A percentile compares a stretch with the other conserved stretches of the same genome.
Evolutionary conservation across 2,888 invertebrate genomes (phyloP).

Genomic region (Mantis religiosa): DNA sequence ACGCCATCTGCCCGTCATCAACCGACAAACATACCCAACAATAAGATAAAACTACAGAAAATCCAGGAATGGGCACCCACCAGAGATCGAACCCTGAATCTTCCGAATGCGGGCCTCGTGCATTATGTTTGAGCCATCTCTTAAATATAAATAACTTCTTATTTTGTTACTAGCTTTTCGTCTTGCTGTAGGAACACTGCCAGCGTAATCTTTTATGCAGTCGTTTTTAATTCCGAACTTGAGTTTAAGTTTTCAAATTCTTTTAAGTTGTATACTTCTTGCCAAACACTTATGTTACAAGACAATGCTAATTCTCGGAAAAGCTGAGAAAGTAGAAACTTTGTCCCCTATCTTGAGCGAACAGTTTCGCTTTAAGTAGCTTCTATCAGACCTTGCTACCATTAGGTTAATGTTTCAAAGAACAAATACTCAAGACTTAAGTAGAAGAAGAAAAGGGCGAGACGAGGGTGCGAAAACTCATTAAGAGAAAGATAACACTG

Average conservation of each 20-base stretch:
- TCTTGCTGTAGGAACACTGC: no score
- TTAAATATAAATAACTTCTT: no score
- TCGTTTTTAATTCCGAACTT: not conserved
- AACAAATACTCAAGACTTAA: not conserved
- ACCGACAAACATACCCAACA: no score
- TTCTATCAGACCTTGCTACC: not conserved
- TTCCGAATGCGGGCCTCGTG: no score
- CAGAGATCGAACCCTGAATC: no score
- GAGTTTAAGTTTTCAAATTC: not conserved
- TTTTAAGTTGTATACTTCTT: not conserved
- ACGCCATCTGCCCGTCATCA: no score
- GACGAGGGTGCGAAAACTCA: slow-evolving; percentile 8
- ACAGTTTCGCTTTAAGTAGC: not conserved
- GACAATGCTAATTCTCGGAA: not conserved
- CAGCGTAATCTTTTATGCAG: no score
- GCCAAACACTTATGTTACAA: not conserved
- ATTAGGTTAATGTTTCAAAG: not conserved
- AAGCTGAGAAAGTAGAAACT: not conserved
- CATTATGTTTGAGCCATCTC: no score
- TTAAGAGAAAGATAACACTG: slow-evolving; percentile 16
- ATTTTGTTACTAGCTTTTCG: no score
- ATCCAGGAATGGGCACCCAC: no score
- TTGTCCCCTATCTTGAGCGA: not conserved
- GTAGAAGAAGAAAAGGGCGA: not conserved
- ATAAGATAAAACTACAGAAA: no score